A percentile compares a stretch with the other conserved stretches of the same genome.
Evolutionary conservation across 2,888 invertebrate genomes (phyloP).

Genomic region (Hartigia nigra): DNA sequence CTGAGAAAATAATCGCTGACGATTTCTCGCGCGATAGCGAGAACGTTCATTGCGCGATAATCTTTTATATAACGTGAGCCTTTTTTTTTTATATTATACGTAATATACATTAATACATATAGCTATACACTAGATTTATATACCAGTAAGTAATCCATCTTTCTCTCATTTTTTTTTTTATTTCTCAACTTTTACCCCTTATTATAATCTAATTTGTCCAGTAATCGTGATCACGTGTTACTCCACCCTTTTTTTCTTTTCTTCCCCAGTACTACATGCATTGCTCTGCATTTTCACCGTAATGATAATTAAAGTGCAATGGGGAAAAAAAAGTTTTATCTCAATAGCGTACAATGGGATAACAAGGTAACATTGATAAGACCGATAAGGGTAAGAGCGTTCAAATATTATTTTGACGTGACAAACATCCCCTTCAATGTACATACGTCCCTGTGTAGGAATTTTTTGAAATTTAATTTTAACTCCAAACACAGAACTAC

Average conservation of each 20-base stretch:
- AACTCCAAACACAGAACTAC: neutral
- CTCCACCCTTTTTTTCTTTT: neutral
- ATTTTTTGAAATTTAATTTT: neutral
- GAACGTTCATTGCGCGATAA: neutral
- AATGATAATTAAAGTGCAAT: neutral
- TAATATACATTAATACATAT: neutral
- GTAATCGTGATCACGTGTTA: neutral
- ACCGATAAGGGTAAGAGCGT: too few relatives aligned
- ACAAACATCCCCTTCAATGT: too few relatives aligned
- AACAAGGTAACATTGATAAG: too few relatives aligned
- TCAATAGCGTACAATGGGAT: neutral
- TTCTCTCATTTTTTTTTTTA: neutral
- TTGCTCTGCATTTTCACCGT: neutral
- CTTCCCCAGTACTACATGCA: neutral
- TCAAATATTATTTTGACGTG: too few relatives aligned
- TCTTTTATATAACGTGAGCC: neutral
- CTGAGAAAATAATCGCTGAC: slow-evolving; percentile 1
- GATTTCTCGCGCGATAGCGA: neutral
- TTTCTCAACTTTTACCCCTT: neutral
- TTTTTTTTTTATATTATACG: neutral
- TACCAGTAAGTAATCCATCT: neutral
- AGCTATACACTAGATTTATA: neutral
- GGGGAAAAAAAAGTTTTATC: neutral
- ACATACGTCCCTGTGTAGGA: too few relatives aligned
- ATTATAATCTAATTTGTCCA: neutral